Percentiles rank a stretch among this genome's conserved stretches.
Evolutionary conservation across 2,113 vertebrate species (phyloP).

Genomic region (Halichoerus grypus): DNA sequence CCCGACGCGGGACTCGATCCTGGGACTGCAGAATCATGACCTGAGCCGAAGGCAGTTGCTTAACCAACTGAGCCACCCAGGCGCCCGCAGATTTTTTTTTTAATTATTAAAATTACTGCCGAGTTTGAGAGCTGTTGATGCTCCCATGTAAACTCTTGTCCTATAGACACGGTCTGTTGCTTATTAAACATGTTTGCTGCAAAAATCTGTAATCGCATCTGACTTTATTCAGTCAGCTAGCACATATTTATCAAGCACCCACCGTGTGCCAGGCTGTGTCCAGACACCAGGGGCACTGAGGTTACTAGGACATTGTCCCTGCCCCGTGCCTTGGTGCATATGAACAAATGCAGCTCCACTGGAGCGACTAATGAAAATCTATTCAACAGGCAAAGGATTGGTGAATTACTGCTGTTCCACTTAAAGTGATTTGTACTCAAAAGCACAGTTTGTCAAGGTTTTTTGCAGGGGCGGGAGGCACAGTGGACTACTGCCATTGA

Average conservation of each 20-base stretch:
- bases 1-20: too few species aligned
- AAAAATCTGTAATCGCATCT: neutral
- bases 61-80: too few species aligned
- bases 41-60: too few species aligned
- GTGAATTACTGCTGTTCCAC: neutral
- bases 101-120: constrained; percentile 47
- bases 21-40: too few species aligned
- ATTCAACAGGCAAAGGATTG: neutral
- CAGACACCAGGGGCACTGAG: neutral
- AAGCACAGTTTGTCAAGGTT: neutral
- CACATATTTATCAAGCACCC: neutral
- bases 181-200: constrained; percentile 27
- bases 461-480: neutral
- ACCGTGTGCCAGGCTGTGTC: neutral
- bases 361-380: neutral
- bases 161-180: neutral
- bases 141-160: neutral
- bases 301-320: neutral
- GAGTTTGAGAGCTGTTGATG: neutral
- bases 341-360: neutral
- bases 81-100: neutral
- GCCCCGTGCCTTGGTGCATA: accelerated
- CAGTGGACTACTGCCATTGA: neutral
- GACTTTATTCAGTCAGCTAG: neutral
- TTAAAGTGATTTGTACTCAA: neutral